phyloP scores from a whole-genome alignment of 2,888 invertebrate genomes.

The Drosophila diplacantha region DNA sequence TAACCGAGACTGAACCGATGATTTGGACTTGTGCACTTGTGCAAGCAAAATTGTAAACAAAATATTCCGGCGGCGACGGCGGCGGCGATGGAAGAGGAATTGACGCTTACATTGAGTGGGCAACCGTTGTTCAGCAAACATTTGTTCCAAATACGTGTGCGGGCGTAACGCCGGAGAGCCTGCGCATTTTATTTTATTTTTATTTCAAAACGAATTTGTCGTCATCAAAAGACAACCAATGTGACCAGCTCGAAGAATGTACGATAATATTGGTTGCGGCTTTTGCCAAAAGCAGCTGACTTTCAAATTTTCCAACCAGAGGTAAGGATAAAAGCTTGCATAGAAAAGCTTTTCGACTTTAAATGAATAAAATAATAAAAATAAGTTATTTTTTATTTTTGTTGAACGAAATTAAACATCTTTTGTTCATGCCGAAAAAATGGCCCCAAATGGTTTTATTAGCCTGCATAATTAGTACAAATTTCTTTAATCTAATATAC shows the following conservation, averaged over 20 bases:
- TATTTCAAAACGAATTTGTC: conserved; percentile 50
- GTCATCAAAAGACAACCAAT: conserved; percentile 46
- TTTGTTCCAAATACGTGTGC: conserved; percentile 30
- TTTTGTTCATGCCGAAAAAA: no score
- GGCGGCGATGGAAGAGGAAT: conserved; percentile 38
- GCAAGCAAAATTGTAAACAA: conserved; percentile 40
- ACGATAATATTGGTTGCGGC: not conserved
- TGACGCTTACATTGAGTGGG: conserved; percentile 33
- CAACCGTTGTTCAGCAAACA: conserved; percentile 29
- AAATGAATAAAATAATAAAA: no score
- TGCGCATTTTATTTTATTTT: conserved; percentile 45
- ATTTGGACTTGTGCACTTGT: conserved; percentile 35
- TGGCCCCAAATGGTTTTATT: no score
- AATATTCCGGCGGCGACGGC: conserved; percentile 30
- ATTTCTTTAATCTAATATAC: no score
- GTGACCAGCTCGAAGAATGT: conserved; percentile 4
- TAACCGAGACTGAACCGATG: conserved; percentile 2
- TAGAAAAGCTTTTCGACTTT: no score
- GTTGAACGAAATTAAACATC: no score
- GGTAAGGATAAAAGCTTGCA: no score
- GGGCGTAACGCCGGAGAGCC: conserved; percentile 15
- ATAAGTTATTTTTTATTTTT: no score
- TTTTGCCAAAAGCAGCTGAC: not conserved
- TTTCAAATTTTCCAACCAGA: not conserved
- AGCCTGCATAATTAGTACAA: no score